Conservation (phyloP, 1,140 invertebrate species). For the Heliothis subflexa region DNA sequence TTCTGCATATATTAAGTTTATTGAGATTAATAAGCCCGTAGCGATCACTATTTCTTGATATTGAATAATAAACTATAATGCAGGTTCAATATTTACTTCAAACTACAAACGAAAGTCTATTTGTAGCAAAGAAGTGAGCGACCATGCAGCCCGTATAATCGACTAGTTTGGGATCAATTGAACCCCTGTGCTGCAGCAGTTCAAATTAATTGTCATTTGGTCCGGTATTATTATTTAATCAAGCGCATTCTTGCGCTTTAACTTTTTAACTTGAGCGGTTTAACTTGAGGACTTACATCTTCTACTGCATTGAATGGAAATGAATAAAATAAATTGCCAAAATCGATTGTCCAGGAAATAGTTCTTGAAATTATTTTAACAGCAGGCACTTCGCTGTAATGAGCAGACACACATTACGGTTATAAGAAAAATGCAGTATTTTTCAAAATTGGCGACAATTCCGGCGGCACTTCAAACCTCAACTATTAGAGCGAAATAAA, state of each 20-base stretch:
- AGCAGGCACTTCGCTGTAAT: no score
- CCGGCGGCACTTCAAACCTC: background rate
- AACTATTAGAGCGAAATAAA: background rate
- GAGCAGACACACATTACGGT: no score
- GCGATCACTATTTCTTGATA: background rate
- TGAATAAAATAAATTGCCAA: no score
- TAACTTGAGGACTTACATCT: background rate
- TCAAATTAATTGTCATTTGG: slow-evolving; percentile 38
- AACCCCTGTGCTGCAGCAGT: background rate
- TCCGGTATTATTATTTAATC: slow-evolving; percentile 34
- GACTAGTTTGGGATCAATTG: slow-evolving; percentile 35
- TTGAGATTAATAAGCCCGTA: background rate
- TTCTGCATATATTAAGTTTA: slow-evolving; percentile 1
- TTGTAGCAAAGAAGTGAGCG: background rate
- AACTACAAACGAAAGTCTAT: background rate
- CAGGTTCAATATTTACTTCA: background rate
- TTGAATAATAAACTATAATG: background rate
- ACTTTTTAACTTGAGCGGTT: no score
- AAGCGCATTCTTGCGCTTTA: background rate
- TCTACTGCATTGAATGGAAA: no score
- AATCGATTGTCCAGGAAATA: no score
- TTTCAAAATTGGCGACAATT: no score
- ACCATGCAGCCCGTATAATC: background rate
- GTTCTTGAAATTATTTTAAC: no score
- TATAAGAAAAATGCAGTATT: no score